These are phyloP conservation scores for Scrobipalpa costella DNA, from an alignment of 2,888 invertebrate species.

Conservation along the genomic window DNA sequence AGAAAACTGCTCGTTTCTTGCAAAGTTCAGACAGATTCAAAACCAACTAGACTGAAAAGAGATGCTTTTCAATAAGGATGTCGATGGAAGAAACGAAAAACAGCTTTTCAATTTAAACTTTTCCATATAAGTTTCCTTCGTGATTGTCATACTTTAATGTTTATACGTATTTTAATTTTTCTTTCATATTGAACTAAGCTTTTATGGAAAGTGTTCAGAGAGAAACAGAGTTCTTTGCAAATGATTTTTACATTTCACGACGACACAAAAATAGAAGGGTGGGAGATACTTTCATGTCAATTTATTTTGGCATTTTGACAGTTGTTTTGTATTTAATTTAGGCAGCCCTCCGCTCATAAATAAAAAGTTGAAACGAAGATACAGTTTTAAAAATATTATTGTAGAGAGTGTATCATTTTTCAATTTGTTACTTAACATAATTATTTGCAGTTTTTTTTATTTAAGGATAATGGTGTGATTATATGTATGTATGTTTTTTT, in stretches of 20 bases:
- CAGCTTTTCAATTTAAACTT: conserved; percentile 26
- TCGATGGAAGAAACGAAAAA: conserved; percentile 28
- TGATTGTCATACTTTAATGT: background rate
- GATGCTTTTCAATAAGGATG: background rate
- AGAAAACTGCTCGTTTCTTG: too few relatives aligned
- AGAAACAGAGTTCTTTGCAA: background rate
- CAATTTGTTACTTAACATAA: too few relatives aligned
- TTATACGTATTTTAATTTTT: background rate
- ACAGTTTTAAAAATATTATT: too few relatives aligned
- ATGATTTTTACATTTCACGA: background rate
- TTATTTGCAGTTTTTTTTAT: too few relatives aligned
- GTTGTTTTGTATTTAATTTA: conserved; percentile 22
- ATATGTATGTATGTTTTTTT: too few relatives aligned
- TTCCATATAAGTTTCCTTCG: background rate
- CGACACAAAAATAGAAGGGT: background rate
- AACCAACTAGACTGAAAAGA: too few relatives aligned
- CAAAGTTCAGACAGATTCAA: too few relatives aligned
- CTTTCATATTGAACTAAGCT: background rate
- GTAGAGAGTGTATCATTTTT: too few relatives aligned
- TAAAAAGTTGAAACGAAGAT: background rate
- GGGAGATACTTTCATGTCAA: conserved; percentile 22
- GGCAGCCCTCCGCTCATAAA: background rate
- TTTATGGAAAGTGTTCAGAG: background rate
- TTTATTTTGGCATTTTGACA: conserved; percentile 27
- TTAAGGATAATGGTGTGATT: too few relatives aligned